A percentile compares a stretch with the other conserved stretches of the same genome.
These are phyloP conservation scores for Euschistus heros DNA, from an alignment of 1,140 invertebrate genomes.

Conservation along the genomic window DNA sequence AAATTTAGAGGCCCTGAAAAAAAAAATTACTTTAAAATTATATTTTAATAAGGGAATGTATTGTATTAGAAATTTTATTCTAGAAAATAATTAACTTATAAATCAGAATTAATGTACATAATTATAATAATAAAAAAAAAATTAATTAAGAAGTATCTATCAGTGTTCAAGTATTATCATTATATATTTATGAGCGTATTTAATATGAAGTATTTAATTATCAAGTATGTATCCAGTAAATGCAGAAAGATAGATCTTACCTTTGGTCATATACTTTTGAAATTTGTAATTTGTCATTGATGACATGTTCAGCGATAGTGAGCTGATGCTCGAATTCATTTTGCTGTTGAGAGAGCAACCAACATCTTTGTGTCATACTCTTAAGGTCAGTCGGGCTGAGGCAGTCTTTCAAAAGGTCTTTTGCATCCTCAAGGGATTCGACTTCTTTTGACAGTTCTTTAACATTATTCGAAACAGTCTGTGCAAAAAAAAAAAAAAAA, in stretches of 20 bases:
- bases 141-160: no score
- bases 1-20: not conserved
- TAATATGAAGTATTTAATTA: no score
- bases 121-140: no score
- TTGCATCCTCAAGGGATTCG: conserved; percentile 42
- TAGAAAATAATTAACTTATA: no score
- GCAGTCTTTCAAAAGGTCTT: conserved; percentile 72
- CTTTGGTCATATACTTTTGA: conserved; percentile 57
- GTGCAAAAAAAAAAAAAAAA: conserved; percentile 6
- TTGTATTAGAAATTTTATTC: no score
- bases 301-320: conserved; percentile 54
- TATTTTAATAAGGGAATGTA: no score
- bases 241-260: conserved; percentile 30
- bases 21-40: not conserved
- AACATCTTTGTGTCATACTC: conserved; percentile 60
- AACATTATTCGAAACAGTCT: conserved; percentile 20
- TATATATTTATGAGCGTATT: no score
- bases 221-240: no score
- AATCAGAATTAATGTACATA: no score
- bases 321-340: conserved; percentile 69
- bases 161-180: no score
- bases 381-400: conserved; percentile 80
- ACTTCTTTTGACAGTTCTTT: conserved; percentile 11
- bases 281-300: conserved; percentile 64
- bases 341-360: conserved; percentile 64